Evolutionary conservation across 2,888 invertebrate genomes (phyloP).

Genomic region (Seira sanloemensis): DNA sequence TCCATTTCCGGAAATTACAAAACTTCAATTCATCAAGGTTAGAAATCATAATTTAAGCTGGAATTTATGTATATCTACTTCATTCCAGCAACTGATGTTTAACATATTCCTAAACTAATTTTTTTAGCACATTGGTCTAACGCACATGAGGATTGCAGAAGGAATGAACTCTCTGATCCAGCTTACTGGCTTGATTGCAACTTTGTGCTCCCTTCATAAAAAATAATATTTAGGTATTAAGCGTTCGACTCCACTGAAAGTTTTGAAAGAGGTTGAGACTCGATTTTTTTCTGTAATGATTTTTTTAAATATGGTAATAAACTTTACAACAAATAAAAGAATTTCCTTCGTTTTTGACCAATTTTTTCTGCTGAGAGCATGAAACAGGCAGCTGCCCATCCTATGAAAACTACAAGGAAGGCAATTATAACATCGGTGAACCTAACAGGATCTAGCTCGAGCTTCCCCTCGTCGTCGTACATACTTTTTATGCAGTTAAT

Average conservation of each 20-base stretch:
- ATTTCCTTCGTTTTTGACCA: background rate
- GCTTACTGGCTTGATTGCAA: slow-evolving; percentile 91
- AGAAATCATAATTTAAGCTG: background rate
- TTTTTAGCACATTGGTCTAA: slow-evolving; percentile 89
- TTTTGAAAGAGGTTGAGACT: too few relatives aligned
- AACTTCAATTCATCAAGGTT: slow-evolving; percentile 89
- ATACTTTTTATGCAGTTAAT: slow-evolving; percentile 35
- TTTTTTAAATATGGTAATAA: too few relatives aligned
- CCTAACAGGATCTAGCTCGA: slow-evolving; percentile 43
- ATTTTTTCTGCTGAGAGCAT: slow-evolving; percentile 24
- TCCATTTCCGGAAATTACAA: slow-evolving; percentile 86
- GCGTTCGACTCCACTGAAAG: too few relatives aligned
- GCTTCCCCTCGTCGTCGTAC: background rate
- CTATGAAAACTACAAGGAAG: slow-evolving; percentile 49
- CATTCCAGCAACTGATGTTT: background rate
- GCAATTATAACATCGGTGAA: slow-evolving; percentile 56
- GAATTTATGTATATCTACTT: slow-evolving; percentile 9
- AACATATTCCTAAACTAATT: slow-evolving; percentile 23
- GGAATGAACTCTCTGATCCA: slow-evolving; percentile 92
- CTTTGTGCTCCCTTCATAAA: slow-evolving; percentile 80
- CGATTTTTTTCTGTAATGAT: too few relatives aligned
- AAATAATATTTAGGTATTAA: background rate
- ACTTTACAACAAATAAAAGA: background rate
- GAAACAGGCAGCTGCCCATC: slow-evolving; percentile 25
- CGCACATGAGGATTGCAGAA: slow-evolving; percentile 93